Base-by-base conservation (phyloP, 2,888 invertebrate genomes). In the Agrilus mali region DNA sequence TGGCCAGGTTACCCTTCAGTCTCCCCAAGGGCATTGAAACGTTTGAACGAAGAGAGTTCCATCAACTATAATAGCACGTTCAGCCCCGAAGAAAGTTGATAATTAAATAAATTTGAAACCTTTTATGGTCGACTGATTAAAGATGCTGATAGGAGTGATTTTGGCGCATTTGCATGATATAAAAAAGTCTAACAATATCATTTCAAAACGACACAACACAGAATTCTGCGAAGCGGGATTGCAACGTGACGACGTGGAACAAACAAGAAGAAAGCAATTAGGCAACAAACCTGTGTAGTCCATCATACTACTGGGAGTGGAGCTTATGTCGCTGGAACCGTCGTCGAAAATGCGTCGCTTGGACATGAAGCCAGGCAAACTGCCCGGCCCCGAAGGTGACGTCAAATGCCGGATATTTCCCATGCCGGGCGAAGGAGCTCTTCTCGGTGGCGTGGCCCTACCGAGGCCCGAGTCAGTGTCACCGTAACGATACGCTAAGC, bases 401-500 rank as follows among this genome's bases (percentile, higher is more conserved):
- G 82, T 81, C 58, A 86, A 75, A 67, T 86, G 80, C 61, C 86
- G 78, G 62, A 78, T 72, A 55, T 76, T 74, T 50, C 74, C 71
- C 77, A 85, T 78, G 44, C 86, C 87, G 17, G 88, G 88, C 51
- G 88, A 88, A 42, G 88, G 85, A 36, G 87, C 87, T 60, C 89
- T 78, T 51, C 89, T 75, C 40, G 89, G 88, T 44, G 89, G 89
- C 43, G 90, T 89, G 40, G 87, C 86, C 58, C 87, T 77, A 38
- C 89, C 89, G 68, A 88, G 72, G 51, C 88, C 89, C 55, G 86
- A 86, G 74, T 88, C 88, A 67, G 84, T 79, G 69, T 80, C 80
- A 65, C 73, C 69, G 56, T 71, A 71, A 40, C 72, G 69, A 60
- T 72, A 72, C 45, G 69, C 67, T 56, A 74, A 60, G 59, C 72